These are phyloP conservation scores for Montipora foliosa DNA, from an alignment of 64 coral and sea anemone genomes.

Conservation along the genomic window DNA sequence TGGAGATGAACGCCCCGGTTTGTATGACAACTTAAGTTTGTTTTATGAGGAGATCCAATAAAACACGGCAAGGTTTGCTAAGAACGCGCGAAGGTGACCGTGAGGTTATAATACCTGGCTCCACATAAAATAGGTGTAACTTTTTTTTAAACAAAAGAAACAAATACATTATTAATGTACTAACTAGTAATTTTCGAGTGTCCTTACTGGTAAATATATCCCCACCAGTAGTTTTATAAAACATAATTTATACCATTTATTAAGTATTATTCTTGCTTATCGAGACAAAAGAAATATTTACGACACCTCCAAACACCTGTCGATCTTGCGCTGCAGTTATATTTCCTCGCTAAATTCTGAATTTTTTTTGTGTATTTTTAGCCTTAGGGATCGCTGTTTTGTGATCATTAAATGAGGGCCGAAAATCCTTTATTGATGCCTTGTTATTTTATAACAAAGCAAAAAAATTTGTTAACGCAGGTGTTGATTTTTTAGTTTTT, in stretches of 20 bases:
- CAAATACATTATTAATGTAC: not conserved
- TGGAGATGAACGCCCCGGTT: not conserved
- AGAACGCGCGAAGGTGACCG: too few species aligned
- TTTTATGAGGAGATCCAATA: not conserved
- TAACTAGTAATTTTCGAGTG: conserved; percentile 26
- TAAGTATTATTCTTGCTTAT: not conserved
- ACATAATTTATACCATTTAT: not conserved
- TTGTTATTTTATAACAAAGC: too few species aligned
- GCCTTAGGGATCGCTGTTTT: too few species aligned
- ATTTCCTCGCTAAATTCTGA: too few species aligned
- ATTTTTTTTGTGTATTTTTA: too few species aligned
- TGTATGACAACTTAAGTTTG: not conserved
- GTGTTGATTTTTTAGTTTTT: not conserved
- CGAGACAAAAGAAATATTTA: not conserved
- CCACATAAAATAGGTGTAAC: not conserved
- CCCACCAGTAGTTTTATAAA: not conserved
- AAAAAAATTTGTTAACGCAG: not conserved
- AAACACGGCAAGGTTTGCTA: too few species aligned
- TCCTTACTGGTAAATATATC: conserved; percentile 3
- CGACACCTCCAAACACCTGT: not conserved
- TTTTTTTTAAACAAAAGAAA: not conserved
- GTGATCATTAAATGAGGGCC: too few species aligned
- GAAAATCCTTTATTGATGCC: too few species aligned
- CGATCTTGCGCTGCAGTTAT: not conserved
- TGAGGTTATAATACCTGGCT: not conserved